Evolutionary conservation across 2,888 invertebrate genomes (phyloP).

Genomic region (Calliphora vomitoria): DNA sequence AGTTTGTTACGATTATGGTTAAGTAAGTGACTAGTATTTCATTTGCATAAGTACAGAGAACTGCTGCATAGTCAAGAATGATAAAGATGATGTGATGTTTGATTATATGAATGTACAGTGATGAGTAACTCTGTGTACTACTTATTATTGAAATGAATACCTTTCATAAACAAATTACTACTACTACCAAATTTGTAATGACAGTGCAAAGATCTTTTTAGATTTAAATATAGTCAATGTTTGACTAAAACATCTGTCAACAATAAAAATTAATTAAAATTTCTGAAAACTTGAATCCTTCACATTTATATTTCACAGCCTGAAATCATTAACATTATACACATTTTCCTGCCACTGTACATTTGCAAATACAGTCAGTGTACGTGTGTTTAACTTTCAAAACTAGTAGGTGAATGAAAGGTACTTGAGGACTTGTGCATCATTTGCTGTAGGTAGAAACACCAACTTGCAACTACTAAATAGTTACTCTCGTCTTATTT

Average conservation of each 20-base stretch:
- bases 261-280: too few relatives aligned
- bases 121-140: too few relatives aligned
- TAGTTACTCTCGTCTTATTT: conserved; percentile 23
- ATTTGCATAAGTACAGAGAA: conserved; percentile 36
- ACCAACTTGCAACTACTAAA: conserved; percentile 15
- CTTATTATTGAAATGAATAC: too few relatives aligned
- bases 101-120: background rate
- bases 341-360: background rate
- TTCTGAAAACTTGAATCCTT: too few relatives aligned
- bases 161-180: too few relatives aligned
- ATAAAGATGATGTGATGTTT: conserved; percentile 5
- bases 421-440: conserved; percentile 10
- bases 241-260: background rate
- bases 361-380: background rate
- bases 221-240: too few relatives aligned
- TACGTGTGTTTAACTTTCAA: conserved; percentile 32
- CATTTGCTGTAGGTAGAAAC: conserved; percentile 7
- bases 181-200: too few relatives aligned
- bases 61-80: conserved; percentile 4
- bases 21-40: conserved; percentile 42
- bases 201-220: background rate
- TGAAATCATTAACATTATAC: too few relatives aligned
- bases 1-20: conserved; percentile 41
- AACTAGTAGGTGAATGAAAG: conserved; percentile 3
- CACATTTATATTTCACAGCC: too few relatives aligned